Evolutionary conservation across 1,140 invertebrate genomes (phyloP), one percentile per base, ranked within the genome.

Genomic region (Heliconius nattereri): DNA sequence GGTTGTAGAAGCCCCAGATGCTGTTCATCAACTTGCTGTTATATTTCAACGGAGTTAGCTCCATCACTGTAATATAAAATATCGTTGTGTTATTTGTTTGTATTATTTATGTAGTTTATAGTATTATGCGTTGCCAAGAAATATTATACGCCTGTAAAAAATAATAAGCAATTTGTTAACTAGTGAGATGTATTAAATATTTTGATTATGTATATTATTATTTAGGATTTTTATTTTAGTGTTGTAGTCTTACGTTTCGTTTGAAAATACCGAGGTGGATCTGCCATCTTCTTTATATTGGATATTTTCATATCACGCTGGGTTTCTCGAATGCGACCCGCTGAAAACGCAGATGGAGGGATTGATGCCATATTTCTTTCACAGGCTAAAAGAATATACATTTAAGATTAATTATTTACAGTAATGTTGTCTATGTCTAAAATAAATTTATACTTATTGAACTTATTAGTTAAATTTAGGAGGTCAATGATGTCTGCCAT

Each of bases 21-120:
- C 97, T 97, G 90, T 98, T 98, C 98, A 98, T 98, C 84, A 98
- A 87, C 89, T 98, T 98, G 89, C 96, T 97, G 91, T 97, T 98
- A 90, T 98, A 98, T 85, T 98, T 97, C 52, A 96, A 89, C 2
- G 97, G 97, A 7, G 95, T 88, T 7, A 94, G 86, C 76, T 95
- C 94, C 78, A 86, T 92, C 40, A 91, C 94, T 95, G 87, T 74
- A 90, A 80, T 7, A 66, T 66, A 66, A 66, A 7, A 66, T 5
- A 66, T 5, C 26, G 60, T 66, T 29, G 60, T 66, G 60, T 29
- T 66, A 66, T 66, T 66, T 3, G 23, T 2, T 66, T 66, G n/a
- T 9, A 66, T 29, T 66, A 16, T 29, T 66, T 54, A n/a, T n/a
- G n/a, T 7, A 1, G 9, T 52, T 26, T 5, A 66, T 29, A 26